Evolutionary conservation across 1,140 invertebrate genomes (phyloP).

Genomic region (Odontomachus brunneus): DNA sequence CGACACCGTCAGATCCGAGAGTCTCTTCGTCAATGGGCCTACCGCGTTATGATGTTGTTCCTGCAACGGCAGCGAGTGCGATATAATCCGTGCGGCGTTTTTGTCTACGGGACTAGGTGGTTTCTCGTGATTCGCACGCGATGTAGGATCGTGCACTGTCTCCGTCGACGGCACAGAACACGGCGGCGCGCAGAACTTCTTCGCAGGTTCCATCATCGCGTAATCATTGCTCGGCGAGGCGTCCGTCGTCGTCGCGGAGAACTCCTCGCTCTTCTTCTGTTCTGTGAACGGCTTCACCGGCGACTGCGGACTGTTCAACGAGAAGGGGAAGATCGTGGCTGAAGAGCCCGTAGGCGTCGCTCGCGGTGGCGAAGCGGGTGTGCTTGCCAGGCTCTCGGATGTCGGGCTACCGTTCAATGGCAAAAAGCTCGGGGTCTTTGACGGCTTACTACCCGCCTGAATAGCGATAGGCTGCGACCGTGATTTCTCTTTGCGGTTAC

Average conservation of each 20-base stretch:
- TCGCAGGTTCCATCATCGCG: constrained; percentile 76
- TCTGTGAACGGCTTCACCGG: constrained; percentile 84
- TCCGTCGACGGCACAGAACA: constrained; percentile 64
- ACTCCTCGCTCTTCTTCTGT: constrained; percentile 64
- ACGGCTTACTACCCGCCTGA: constrained; percentile 82
- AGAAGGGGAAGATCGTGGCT: constrained; percentile 87
- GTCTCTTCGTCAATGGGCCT: constrained; percentile 74
- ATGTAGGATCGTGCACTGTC: constrained; percentile 9
- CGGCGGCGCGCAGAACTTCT: constrained; percentile 65
- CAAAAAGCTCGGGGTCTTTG: constrained; percentile 82
- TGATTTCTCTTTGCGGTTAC: constrained; percentile 83
- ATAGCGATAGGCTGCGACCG: constrained; percentile 88
- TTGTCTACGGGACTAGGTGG: constrained; percentile 74
- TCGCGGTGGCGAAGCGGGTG: constrained; percentile 84
- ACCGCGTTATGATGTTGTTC: constrained; percentile 36
- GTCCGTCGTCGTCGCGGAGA: constrained; percentile 37
- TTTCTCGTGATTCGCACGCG: constrained; percentile 69
- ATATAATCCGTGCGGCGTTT: constrained; percentile 44
- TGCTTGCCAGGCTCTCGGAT: constrained; percentile 82
- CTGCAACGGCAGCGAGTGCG: constrained; percentile 53
- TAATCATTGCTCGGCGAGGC: constrained; percentile 75
- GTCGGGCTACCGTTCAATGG: constrained; percentile 81
- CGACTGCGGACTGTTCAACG: constrained; percentile 87
- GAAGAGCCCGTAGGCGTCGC: constrained; percentile 86
- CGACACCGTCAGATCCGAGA: constrained; percentile 74